phyloP scores from a whole-genome alignment of 35 echinoderm and acorn worm species.

The Diadema setosum region DNA sequence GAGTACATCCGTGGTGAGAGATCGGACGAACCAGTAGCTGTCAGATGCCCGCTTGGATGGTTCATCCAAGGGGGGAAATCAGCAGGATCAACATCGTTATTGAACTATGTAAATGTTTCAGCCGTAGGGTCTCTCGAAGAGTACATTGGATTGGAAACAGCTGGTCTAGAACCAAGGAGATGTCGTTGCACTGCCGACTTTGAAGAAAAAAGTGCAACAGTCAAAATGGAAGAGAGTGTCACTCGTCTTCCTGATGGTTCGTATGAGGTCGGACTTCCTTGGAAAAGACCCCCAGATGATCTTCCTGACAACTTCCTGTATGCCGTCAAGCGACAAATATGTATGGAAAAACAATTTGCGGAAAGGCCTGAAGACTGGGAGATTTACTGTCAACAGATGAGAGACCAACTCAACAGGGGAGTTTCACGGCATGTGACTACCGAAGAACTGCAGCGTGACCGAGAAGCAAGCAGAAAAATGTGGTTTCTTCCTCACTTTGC shows the following conservation, averaged over 20 bases:
- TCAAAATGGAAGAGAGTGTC: conserved; percentile 2
- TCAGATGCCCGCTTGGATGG: conserved; percentile 73
- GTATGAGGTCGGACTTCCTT: neutral
- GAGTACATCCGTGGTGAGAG: conserved; percentile 43
- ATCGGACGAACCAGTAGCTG: conserved; percentile 11
- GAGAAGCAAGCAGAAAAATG: neutral
- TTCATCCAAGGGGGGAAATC: conserved; percentile 52
- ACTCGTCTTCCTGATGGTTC: conserved; percentile 26
- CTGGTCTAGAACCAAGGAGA: neutral
- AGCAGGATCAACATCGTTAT: neutral
- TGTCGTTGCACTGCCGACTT: neutral
- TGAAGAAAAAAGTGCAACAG: neutral
- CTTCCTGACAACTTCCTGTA: conserved; percentile 59
- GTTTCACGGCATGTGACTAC: neutral
- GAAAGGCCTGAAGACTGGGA: conserved; percentile 43
- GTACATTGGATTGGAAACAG: neutral
- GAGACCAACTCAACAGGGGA: neutral
- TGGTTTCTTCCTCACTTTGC: conserved; percentile 38
- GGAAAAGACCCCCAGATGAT: conserved; percentile 24
- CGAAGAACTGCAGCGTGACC: conserved; percentile 13
- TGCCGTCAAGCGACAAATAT: conserved; percentile 53
- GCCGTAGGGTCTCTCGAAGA: neutral
- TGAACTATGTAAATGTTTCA: neutral
- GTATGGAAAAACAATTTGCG: conserved; percentile 55
- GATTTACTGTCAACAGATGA: conserved; percentile 51